Evolutionary conservation across 1,140 invertebrate species (phyloP).

Genomic region (Drosophila virilis): DNA sequence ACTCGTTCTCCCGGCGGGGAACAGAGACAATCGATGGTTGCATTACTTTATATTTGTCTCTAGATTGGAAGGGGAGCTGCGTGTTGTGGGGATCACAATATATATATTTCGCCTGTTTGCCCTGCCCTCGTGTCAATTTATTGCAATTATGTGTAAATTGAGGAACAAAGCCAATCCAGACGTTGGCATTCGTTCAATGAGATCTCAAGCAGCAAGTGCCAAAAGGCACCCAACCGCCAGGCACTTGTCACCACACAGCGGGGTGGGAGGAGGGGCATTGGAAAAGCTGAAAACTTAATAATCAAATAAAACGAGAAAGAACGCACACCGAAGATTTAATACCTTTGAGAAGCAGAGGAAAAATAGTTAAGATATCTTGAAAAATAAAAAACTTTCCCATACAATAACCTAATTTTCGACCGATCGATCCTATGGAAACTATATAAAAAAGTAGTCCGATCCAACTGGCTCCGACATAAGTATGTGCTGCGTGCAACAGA

Average conservation of each 20-base stretch:
- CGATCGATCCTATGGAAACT: too few relatives aligned
- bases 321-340: neutral
- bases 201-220: constrained; percentile 43
- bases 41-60: constrained; percentile 15
- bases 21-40: neutral
- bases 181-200: constrained; percentile 15
- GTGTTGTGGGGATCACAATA: constrained; percentile 21
- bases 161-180: constrained; percentile 70
- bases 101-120: constrained; percentile 37
- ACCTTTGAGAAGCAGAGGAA: too few relatives aligned
- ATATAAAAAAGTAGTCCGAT: too few relatives aligned
- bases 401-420: too few relatives aligned
- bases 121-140: constrained; percentile 63
- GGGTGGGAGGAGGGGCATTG: neutral
- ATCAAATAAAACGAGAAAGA: constrained; percentile 21
- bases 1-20: constrained; percentile 17
- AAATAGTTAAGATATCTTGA: too few relatives aligned
- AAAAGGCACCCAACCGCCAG: constrained; percentile 13
- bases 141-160: constrained; percentile 82
- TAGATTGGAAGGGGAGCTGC: neutral
- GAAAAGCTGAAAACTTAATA: constrained; percentile 11
- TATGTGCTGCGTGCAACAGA: too few relatives aligned
- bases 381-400: too few relatives aligned
- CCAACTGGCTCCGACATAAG: too few relatives aligned
- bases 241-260: constrained; percentile 18